Conservation (phyloP, 2,113 vertebrate genomes). For the Gavia stellata region DNA sequence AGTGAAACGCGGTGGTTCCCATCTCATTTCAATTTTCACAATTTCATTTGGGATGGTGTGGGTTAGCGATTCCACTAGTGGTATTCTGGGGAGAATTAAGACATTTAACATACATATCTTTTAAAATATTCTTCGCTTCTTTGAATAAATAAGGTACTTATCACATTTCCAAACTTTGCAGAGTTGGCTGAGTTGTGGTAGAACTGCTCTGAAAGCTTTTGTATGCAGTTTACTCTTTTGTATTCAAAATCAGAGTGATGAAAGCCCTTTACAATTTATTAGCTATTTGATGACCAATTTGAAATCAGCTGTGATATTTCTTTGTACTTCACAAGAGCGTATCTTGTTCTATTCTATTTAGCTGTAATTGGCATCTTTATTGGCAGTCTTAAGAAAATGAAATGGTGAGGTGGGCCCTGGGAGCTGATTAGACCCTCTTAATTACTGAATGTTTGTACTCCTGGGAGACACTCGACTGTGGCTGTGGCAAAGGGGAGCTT, state of each 20-base stretch:
- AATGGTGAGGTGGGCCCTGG: conserved; percentile 18
- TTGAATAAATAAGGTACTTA: not conserved
- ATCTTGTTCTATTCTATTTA: conserved; percentile 19
- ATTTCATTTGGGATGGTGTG: not conserved
- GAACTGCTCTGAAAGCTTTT: not conserved
- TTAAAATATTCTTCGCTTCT: not conserved
- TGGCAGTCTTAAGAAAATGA: conserved; percentile 9
- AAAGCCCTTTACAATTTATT: conserved; percentile 3
- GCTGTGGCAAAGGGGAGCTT: not conserved
- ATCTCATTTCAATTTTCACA: not conserved
- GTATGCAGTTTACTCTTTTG: not conserved
- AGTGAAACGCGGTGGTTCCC: not conserved
- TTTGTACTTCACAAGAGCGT: not conserved
- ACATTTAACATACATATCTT: rapidly evolving
- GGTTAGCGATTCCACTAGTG: not conserved
- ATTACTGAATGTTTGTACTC: not conserved
- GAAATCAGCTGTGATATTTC: not conserved
- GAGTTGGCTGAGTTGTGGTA: not conserved
- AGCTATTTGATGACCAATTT: not conserved
- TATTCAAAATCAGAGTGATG: not conserved
- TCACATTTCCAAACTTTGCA: not conserved
- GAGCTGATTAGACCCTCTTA: conserved; percentile 18
- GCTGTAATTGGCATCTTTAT: conserved; percentile 30
- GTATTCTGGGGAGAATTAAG: not conserved
- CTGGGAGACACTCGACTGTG: not conserved